Evolutionary conservation across 2,888 invertebrate species (phyloP).

Genomic region (Zootermopsis nevadensis): DNA sequence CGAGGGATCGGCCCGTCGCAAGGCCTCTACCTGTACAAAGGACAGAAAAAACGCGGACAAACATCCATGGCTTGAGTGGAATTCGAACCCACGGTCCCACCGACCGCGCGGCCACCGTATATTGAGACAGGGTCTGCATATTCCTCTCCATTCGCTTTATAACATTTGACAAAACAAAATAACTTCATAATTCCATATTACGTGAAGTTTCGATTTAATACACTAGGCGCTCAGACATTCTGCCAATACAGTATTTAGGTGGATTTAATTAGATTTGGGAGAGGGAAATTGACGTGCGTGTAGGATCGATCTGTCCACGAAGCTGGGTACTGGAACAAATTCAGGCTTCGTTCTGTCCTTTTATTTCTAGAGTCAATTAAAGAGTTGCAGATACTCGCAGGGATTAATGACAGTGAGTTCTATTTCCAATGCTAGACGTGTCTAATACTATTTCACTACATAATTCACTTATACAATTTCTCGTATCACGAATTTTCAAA

Average conservation of each 20-base stretch:
- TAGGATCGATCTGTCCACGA: not conserved
- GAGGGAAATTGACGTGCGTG: conserved; percentile 12
- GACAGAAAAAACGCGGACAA: too few relatives aligned
- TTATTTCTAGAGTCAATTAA: not conserved
- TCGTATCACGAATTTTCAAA: too few relatives aligned
- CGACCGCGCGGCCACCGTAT: too few relatives aligned
- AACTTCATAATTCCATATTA: not conserved
- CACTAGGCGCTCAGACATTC: conserved; percentile 1
- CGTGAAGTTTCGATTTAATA: not conserved
- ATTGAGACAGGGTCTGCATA: too few relatives aligned
- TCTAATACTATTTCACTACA: too few relatives aligned
- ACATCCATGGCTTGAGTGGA: too few relatives aligned
- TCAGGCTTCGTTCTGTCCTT: not conserved
- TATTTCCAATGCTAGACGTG: too few relatives aligned
- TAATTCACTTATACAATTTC: too few relatives aligned
- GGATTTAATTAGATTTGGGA: conserved; percentile 2
- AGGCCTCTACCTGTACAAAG: too few relatives aligned
- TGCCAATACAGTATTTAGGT: conserved; percentile 31
- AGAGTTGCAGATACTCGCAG: not conserved
- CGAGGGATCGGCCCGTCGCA: too few relatives aligned
- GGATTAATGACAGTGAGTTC: not conserved
- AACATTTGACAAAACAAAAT: not conserved
- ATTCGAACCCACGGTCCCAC: too few relatives aligned
- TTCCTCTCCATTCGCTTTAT: too few relatives aligned
- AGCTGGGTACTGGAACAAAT: conserved; percentile 1